Base-by-base conservation (phyloP, 2,113 vertebrate species). In the Triplophysa rosa region DNA sequence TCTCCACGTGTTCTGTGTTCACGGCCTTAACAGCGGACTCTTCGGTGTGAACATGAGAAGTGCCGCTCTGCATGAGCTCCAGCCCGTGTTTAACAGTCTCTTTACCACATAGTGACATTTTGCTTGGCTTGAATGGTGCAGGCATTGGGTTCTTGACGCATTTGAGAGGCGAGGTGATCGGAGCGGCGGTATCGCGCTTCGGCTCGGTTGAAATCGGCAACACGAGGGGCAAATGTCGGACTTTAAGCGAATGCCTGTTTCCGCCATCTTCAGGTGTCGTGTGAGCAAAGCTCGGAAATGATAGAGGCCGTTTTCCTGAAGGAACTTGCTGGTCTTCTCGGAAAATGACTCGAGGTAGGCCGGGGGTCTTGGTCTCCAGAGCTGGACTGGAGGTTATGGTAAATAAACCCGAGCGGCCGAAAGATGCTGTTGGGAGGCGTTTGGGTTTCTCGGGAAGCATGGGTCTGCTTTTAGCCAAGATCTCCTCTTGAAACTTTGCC, bases 401-500 rank as follows among this genome's bases (percentile, higher is more conserved):
- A 76, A 83, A 11, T 1, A 83, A 67, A 80, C 68, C 45, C 75
- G 85, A 83, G 79, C 84, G 84, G n/a, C 75, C 84, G 21, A 5
- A 5, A 49, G 81, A 81, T n/a, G 86, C 77, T 47, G 83, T 84
- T 16, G 81, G 86, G 4, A 92, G 24, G 45, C 78, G 59, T 83
- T 81, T 91, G 64, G 92, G 91, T 77, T 91, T 93, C 45, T 92
- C 90, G 37, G 88, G 87, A 70, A 93, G 85, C 47, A 84, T 45
- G 49, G 91, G 91, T 19, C 89, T 84, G n/a, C 47, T 13, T 77
- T 74, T 89, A 10, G 79, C 73, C 21, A 87, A 80, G 24, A 85
- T 84, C 23, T 90, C 91, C 72, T 91, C 91, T 78, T 93, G 92
- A 87, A 93, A 93, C 83, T 88, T 93, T 71, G 92, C 92, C 66